phyloP scores from a whole-genome alignment of 2,888 invertebrate species.

The Drosophila differens region DNA sequence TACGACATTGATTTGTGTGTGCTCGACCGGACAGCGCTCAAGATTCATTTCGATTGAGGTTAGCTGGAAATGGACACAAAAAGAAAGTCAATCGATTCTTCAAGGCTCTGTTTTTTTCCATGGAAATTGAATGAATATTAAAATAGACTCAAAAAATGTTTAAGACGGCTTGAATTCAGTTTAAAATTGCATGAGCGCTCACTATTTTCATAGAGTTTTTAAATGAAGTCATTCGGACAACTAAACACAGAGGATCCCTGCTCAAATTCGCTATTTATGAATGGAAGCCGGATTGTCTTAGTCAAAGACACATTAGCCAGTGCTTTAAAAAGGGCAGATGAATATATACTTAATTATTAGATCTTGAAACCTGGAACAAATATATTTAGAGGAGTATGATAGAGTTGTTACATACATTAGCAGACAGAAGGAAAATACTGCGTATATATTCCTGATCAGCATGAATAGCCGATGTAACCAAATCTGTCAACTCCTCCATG shows the following conservation, averaged over 20 bases:
- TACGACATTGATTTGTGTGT: constrained; percentile 36
- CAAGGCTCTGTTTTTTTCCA: neutral
- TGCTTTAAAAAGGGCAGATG: neutral
- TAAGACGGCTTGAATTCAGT: neutral
- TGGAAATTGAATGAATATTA: neutral
- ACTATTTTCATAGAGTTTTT: neutral
- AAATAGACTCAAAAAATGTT: neutral
- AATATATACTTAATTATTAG: neutral
- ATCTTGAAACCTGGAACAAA: neutral
- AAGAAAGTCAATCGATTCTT: constrained; percentile 4
- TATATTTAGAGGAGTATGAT: neutral
- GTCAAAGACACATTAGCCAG: neutral
- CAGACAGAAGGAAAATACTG: neutral
- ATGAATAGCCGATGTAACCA: neutral
- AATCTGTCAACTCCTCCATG: neutral
- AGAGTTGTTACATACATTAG: neutral
- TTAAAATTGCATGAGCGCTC: neutral
- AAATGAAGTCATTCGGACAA: neutral
- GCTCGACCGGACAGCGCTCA: constrained; percentile 7
- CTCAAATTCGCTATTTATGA: neutral
- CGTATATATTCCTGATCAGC: neutral
- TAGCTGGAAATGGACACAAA: neutral
- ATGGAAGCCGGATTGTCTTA: neutral
- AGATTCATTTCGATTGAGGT: constrained; percentile 17
- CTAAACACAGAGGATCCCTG: neutral